These are phyloP conservation scores for Pteruthius melanotis DNA, from an alignment of 2,113 vertebrate species.

Conservation along the genomic window DNA sequence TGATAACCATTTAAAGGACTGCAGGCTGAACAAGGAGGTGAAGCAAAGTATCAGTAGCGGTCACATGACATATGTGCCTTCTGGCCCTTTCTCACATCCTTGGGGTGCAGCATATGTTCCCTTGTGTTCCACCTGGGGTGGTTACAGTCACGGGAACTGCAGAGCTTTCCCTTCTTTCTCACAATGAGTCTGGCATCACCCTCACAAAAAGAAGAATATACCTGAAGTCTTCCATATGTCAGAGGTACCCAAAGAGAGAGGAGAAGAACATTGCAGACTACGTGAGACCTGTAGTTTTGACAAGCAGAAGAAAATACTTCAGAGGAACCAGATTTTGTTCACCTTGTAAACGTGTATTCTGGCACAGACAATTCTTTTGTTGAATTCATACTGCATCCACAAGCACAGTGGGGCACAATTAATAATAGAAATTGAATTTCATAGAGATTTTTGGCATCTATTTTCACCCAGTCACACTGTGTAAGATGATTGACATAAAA, in stretches of 20 bases:
- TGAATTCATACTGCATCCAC: not conserved
- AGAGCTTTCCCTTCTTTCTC: not conserved
- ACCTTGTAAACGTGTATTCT: not conserved
- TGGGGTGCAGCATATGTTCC: rapidly evolving
- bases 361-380: not conserved
- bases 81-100: not conserved
- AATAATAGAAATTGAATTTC: not conserved
- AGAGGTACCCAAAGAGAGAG: not conserved
- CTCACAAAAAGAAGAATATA: not conserved
- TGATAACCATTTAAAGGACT: not conserved
- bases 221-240: not conserved
- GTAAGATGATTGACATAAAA: not conserved
- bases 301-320: not conserved
- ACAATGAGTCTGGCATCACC: not conserved
- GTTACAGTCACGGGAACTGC: not conserved
- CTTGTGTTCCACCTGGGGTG: not conserved
- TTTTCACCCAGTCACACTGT: not conserved
- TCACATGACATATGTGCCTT: not conserved
- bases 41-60: not conserved
- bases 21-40: not conserved
- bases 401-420: not conserved
- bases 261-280: not conserved
- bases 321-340: not conserved
- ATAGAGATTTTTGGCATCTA: not conserved
- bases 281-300: not conserved